phyloP scores from a whole-genome alignment of 2,797 vertebrate genomes.

The Lithobates pipiens region DNA sequence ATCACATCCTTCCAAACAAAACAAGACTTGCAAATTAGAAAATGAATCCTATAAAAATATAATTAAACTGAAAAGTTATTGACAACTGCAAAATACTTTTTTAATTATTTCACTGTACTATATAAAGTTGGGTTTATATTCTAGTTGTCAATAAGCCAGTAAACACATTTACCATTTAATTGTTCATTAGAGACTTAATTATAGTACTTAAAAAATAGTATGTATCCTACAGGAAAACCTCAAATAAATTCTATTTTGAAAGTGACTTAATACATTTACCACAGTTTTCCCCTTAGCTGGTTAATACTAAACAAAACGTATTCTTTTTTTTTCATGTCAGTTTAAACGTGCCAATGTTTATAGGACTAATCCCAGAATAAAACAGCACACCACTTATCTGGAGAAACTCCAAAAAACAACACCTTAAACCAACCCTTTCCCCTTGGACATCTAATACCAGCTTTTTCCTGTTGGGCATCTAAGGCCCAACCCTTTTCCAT shows the following conservation, averaged over 20 bases:
- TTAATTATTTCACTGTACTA: background rate
- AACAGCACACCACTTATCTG: background rate
- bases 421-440: background rate
- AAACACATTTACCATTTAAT: conserved; percentile 3
- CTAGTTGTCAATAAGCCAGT: conserved; percentile 1
- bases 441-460: too few species aligned
- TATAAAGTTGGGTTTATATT: background rate
- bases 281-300: background rate
- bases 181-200: conserved; percentile 4
- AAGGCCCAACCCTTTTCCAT: too few species aligned
- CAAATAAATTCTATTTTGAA: background rate
- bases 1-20: conserved; percentile 43
- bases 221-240: conserved; percentile 1
- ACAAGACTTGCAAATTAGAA: conserved; percentile 37
- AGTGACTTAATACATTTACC: background rate
- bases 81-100: conserved; percentile 1
- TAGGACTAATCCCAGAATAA: background rate
- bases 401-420: background rate
- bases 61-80: conserved; percentile 19
- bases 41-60: conserved; percentile 33
- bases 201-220: background rate
- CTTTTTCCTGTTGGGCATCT: too few species aligned
- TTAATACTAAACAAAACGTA: background rate
- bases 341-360: background rate
- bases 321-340: background rate